Percentiles rank a stretch among this genome's conserved stretches.
Conservation (phyloP, 1,140 invertebrate genomes). For the Ericerus pela region DNA sequence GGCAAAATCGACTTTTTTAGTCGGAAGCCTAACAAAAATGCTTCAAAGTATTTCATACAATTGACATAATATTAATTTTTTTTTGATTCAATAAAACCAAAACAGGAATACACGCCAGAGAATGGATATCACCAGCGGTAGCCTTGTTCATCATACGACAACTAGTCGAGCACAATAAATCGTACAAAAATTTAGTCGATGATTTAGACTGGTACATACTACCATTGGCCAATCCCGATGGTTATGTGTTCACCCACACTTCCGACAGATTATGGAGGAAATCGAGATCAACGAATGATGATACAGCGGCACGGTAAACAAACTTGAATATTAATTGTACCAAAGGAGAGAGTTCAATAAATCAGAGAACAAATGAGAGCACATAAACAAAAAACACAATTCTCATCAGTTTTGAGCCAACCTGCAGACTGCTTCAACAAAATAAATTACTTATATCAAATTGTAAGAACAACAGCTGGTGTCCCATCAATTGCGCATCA, state of each 20-base stretch:
- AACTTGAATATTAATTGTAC: background rate
- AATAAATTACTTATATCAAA: too few relatives aligned
- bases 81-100: background rate
- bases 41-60: too few relatives aligned
- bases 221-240: slow-evolving; percentile 59
- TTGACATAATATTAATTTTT: too few relatives aligned
- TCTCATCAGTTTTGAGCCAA: too few relatives aligned
- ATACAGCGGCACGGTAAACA: slow-evolving; percentile 7
- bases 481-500: too few relatives aligned
- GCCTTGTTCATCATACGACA: slow-evolving; percentile 69
- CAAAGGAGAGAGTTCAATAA: too few relatives aligned
- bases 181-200: slow-evolving; percentile 44
- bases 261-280: slow-evolving; percentile 21
- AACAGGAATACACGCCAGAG: slow-evolving; percentile 73
- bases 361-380: too few relatives aligned
- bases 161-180: slow-evolving; percentile 53
- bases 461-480: too few relatives aligned
- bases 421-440: too few relatives aligned
- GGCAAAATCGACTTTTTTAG: too few relatives aligned
- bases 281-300: slow-evolving; percentile 18
- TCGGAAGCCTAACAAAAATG: too few relatives aligned
- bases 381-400: too few relatives aligned
- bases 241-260: slow-evolving; percentile 48
- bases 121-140: slow-evolving; percentile 81
- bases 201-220: slow-evolving; percentile 52